phyloP scores from a whole-genome alignment of 2,113 vertebrate species.

The Oreotrochilus melanogaster region DNA sequence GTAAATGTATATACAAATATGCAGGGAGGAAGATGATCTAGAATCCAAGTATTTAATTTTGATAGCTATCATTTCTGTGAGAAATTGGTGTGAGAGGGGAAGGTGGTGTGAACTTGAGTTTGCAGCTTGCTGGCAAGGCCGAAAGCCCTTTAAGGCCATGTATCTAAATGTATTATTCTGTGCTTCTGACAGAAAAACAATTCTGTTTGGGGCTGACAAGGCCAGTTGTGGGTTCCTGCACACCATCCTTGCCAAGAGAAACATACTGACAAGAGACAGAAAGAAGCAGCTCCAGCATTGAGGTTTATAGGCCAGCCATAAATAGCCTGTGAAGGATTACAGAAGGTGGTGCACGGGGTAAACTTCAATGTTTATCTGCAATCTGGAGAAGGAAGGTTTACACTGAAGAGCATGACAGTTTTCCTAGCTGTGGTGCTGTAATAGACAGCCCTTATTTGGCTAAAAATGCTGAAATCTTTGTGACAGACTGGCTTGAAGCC shows the following conservation, averaged over 20 bases:
- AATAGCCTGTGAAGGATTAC: not conserved
- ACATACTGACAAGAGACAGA: not conserved
- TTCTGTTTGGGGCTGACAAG: not conserved
- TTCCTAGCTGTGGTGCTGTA: not conserved
- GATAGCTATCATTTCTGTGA: not conserved
- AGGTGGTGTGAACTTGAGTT: not conserved
- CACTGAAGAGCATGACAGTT: not conserved
- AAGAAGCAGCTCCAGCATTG: not conserved
- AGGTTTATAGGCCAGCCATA: not conserved
- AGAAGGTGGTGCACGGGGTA: not conserved
- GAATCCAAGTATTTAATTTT: not conserved
- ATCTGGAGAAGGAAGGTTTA: not conserved
- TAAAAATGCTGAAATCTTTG: not conserved
- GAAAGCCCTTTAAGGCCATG: not conserved
- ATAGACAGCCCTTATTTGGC: not conserved
- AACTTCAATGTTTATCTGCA: not conserved
- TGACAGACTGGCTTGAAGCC: rapidly evolving
- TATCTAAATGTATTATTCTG: rapidly evolving
- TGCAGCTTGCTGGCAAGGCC: not conserved
- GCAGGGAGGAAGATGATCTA: not conserved
- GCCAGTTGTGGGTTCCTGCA: not conserved
- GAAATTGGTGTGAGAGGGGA: not conserved
- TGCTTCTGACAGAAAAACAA: not conserved
- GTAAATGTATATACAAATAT: not conserved
- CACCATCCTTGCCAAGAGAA: not conserved